Evolutionary conservation across 2,797 vertebrate genomes (phyloP).

Genomic region (Synanceia verrucosa): DNA sequence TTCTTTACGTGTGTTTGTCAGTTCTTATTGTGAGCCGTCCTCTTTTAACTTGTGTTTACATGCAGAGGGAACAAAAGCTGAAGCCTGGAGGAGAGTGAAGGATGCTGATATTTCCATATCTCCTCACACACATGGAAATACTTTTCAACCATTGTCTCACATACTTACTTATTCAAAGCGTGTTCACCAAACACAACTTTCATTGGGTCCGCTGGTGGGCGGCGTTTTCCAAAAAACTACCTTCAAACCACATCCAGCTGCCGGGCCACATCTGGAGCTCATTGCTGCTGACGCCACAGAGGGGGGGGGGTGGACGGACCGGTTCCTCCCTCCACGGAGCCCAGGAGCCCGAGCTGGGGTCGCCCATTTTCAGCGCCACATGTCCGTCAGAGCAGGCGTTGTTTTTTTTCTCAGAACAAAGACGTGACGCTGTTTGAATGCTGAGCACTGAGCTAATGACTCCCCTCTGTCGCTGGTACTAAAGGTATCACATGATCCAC

Average conservation of each 20-base stretch:
- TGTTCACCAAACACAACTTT: constrained; percentile 69
- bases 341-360: constrained; percentile 44
- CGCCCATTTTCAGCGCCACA: constrained; percentile 42
- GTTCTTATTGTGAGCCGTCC: not conserved
- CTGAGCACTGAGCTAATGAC: too few species aligned
- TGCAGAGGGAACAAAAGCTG: constrained; percentile 34
- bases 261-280: constrained; percentile 86
- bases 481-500: too few species aligned
- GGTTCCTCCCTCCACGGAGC: constrained; percentile 60
- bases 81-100: constrained; percentile 31
- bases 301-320: constrained; percentile 54
- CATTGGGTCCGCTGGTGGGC: constrained; percentile 81
- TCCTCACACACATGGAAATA: constrained; percentile 57
- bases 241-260: constrained; percentile 84
- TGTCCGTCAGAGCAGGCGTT: constrained; percentile 34
- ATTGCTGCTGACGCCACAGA: constrained; percentile 85
- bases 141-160: constrained; percentile 44
- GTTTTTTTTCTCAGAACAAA: too few species aligned
- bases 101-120: constrained; percentile 60
- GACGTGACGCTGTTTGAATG: too few species aligned
- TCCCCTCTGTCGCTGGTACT: too few species aligned
- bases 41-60: constrained; percentile 19
- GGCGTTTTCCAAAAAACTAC: constrained; percentile 81
- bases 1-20: too few species aligned
- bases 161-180: constrained; percentile 49